Evolutionary conservation across 2,113 vertebrate species (phyloP).

Genomic region (Aramus guarauna): DNA sequence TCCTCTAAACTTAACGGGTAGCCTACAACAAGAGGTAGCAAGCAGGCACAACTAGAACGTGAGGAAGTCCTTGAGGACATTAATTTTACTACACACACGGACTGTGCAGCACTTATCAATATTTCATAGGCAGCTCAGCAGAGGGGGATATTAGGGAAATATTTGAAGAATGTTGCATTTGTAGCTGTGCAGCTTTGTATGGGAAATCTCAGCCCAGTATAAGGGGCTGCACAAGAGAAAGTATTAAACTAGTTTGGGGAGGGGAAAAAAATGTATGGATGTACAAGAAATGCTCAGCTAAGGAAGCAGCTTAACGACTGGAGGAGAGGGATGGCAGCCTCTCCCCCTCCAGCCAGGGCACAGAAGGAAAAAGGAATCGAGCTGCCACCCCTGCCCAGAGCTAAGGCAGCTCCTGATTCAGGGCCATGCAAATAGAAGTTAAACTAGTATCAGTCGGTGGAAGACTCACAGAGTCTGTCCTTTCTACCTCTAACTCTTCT

Average conservation of each 20-base stretch:
- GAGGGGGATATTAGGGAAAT: not conserved
- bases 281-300: not conserved
- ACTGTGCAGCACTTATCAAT: not conserved
- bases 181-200: not conserved
- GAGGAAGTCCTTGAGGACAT: not conserved
- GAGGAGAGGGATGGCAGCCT: not conserved
- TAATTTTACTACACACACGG: not conserved
- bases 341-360: not conserved
- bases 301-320: not conserved
- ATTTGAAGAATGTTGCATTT: not conserved
- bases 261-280: not conserved
- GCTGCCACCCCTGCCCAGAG: not conserved
- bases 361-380: not conserved
- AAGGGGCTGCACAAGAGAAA: not conserved
- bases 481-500: not conserved
- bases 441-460: not conserved
- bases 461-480: not conserved
- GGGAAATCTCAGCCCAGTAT: not conserved
- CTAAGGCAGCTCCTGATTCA: not conserved
- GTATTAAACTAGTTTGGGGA: not conserved
- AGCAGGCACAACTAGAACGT: not conserved
- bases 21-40: not conserved
- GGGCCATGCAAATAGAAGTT: not conserved
- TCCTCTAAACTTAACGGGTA: not conserved
- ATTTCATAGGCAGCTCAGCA: not conserved